A percentile compares a stretch with the other conserved stretches of the same genome.
phyloP scores from a whole-genome alignment of 2,888 invertebrate species.

The Rhagonycha lutea region DNA sequence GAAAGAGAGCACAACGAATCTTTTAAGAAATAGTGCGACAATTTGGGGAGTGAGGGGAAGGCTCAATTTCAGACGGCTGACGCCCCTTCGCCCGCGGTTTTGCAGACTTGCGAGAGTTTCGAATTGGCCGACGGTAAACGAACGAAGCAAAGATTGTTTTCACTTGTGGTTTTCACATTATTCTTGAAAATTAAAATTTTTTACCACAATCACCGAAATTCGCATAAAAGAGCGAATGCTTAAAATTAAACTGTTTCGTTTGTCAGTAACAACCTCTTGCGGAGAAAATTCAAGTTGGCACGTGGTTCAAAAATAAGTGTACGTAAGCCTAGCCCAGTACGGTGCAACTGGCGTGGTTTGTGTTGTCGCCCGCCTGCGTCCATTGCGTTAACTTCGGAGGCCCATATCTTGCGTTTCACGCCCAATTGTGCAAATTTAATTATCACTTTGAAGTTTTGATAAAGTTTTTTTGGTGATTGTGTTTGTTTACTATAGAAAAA shows the following conservation, averaged over 20 bases:
- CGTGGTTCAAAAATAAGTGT: not conserved
- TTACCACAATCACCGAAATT: not conserved
- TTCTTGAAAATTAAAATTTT: not conserved
- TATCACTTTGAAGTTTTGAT: slow-evolving; percentile 2
- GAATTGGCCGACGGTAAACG: not conserved
- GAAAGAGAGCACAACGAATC: not conserved
- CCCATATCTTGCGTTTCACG: slow-evolving; percentile 33
- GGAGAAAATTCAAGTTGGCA: not conserved
- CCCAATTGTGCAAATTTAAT: slow-evolving; percentile 34
- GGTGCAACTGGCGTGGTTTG: slow-evolving; percentile 55
- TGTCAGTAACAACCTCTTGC: not conserved
- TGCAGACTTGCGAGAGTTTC: not conserved
- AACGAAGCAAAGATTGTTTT: not conserved
- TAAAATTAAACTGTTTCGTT: not conserved
- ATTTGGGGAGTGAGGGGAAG: slow-evolving; percentile 47
- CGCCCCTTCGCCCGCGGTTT: slow-evolving; percentile 48
- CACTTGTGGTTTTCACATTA: no score
- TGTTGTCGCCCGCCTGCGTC: slow-evolving; percentile 55
- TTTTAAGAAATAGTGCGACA: not conserved
- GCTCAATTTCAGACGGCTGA: slow-evolving; percentile 49
- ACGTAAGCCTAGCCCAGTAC: slow-evolving; percentile 34
- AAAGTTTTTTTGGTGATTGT: not conserved
- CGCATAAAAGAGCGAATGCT: not conserved
- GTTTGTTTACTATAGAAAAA: not conserved
- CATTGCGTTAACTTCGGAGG: slow-evolving; percentile 16